Evolutionary conservation across 1,140 invertebrate genomes (phyloP), one percentile per base, ranked within the genome.

Genomic region (Piezodorus guildinii): DNA sequence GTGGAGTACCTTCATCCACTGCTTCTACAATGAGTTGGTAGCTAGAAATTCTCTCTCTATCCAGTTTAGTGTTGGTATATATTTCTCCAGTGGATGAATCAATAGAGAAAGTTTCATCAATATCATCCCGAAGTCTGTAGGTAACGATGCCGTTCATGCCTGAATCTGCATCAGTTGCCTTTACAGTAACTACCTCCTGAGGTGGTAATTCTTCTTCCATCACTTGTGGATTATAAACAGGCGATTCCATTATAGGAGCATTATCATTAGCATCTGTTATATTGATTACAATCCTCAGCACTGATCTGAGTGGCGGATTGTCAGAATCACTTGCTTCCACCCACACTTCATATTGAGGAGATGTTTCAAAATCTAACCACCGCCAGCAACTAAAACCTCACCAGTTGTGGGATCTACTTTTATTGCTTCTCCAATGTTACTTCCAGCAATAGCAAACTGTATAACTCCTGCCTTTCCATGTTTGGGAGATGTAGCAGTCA

Each of bases 211-310:
- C 85, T 75, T 95, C 90, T 77, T 98, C 95, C 19, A 85, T 69
- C 5, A 96, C 82, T 2, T 85, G 84, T 3, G 89, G 84, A 69
- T 91, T 90, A 72, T 96, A 97, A 12, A 94, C 76, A 0, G 80
- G 72, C 43, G 81, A 81, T 68, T 88, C 85, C 73, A 96, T 91
- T 0, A 87, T 75, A 1, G 94, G 94, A 0, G 85, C 74, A 76
- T 96, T 95, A 71, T 97, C 93, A 74, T 98, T 97, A 8, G 85
- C 83, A 73, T 96, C 94, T 0, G 87, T 88, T 0, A 97, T 87
- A 72, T 91, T 90, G 21, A 96, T 85, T 49, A 85, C 77, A 6
- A 96, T 73, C 69, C 87, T 80, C 64, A 85, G 78, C 15, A 88
- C 87, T 59, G 84, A 89, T 63, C 87, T 78, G 17, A 94, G 73